Conservation (phyloP, 2,888 invertebrate species). For the Ernsta delagoae region DNA sequence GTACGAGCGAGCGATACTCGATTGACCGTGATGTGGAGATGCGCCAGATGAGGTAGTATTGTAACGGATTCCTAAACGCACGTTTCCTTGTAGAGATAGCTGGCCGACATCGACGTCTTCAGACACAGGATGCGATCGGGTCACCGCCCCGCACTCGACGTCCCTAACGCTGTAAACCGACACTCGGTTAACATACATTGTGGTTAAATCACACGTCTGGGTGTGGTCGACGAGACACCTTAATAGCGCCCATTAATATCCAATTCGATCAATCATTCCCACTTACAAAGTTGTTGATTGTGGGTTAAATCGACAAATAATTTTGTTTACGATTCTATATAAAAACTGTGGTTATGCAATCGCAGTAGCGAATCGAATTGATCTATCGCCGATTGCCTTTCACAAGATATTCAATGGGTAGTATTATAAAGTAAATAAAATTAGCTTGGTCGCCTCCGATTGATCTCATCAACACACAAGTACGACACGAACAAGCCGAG, state of each 20-base stretch:
- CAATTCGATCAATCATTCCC: conserved; percentile 17
- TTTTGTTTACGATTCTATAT: conserved; percentile 21
- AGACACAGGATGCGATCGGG: conserved; percentile 76
- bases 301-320: conserved; percentile 15
- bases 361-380: conserved; percentile 21
- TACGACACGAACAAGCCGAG: conserved; percentile 55
- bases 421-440: conserved; percentile 51
- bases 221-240: conserved; percentile 26
- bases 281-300: conserved; percentile 11
- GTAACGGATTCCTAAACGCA: conserved; percentile 77
- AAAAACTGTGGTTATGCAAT: conserved; percentile 21
- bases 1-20: conserved; percentile 55
- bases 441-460: conserved; percentile 40
- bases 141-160: conserved; percentile 63
- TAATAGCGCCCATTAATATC: conserved; percentile 23
- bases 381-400: conserved; percentile 48
- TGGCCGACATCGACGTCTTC: conserved; percentile 69
- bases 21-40: conserved; percentile 71
- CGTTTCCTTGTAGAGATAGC: conserved; percentile 76
- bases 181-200: conserved; percentile 67
- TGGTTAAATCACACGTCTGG: conserved; percentile 62
- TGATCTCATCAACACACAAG: conserved; percentile 56
- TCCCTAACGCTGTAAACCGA: conserved; percentile 63
- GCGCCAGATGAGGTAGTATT: conserved; percentile 62
- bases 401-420: conserved; percentile 57